Percentiles rank a stretch among this genome's conserved stretches.
phyloP scores from a whole-genome alignment of 2,113 vertebrate species.

The Bubo bubo region DNA sequence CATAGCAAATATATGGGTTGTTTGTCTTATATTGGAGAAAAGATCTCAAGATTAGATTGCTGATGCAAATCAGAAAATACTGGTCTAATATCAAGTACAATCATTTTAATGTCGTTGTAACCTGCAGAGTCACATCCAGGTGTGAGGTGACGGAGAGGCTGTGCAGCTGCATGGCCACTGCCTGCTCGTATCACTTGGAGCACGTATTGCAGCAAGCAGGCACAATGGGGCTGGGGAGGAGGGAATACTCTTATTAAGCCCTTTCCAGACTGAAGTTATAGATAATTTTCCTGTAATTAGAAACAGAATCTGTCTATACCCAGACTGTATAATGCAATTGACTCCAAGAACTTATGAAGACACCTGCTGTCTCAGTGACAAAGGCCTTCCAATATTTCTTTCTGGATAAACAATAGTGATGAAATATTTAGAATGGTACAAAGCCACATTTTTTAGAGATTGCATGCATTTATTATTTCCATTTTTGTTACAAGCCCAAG shows the following conservation, averaged over 20 bases:
- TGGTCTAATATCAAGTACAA: background rate
- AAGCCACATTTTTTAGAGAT: background rate
- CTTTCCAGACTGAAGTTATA: background rate
- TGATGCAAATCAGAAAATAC: background rate
- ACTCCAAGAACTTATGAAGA: background rate
- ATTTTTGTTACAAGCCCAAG: background rate
- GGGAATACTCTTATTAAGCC: background rate
- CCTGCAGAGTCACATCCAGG: background rate
- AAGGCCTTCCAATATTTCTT: background rate
- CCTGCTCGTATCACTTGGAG: background rate
- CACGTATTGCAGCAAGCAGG: background rate
- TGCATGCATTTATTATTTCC: background rate
- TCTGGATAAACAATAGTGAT: background rate
- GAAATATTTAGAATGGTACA: background rate
- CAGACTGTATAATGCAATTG: background rate
- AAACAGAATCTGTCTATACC: background rate
- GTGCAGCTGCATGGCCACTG: background rate
- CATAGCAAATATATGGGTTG: background rate
- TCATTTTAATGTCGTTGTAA: background rate
- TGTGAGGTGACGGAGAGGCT: background rate
- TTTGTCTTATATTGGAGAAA: background rate
- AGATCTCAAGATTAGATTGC: background rate
- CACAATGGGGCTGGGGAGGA: rapidly evolving
- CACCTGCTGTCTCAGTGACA: background rate
- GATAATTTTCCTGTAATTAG: background rate